A percentile compares a stretch with the other conserved stretches of the same genome.
phyloP scores from a whole-genome alignment of 2,797 vertebrate genomes.

The Hydrolagus colliei region DNA sequence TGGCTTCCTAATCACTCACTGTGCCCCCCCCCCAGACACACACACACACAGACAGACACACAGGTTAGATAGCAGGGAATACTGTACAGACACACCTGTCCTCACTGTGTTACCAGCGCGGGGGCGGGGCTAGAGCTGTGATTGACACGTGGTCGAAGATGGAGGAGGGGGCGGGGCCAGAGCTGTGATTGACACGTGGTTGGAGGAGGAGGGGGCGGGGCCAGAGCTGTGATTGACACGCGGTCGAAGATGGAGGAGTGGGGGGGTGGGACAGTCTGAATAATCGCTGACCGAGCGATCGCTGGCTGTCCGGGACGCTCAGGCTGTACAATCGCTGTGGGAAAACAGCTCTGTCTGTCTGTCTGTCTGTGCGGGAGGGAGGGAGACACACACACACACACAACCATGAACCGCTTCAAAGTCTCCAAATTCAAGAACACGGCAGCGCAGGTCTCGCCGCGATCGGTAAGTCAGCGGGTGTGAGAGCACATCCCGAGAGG shows the following conservation, averaged over 20 bases:
- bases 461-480: conserved; percentile 67
- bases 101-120: too few species aligned
- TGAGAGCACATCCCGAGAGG: too few species aligned
- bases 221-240: background rate
- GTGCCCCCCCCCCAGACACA: too few species aligned
- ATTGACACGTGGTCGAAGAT: background rate
- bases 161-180: too few species aligned
- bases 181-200: background rate
- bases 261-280: background rate
- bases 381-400: too few species aligned
- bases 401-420: conserved; percentile 86
- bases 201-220: too few species aligned
- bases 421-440: conserved; percentile 86
- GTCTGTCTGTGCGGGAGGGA: background rate
- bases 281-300: conserved; percentile 31
- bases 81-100: too few species aligned
- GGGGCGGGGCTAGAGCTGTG: background rate
- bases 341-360: background rate
- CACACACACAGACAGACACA: too few species aligned
- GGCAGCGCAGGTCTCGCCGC: conserved; percentile 72
- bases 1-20: too few species aligned
- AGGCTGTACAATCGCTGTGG: conserved; percentile 30
- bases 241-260: background rate
- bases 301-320: background rate
- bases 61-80: too few species aligned